Conservation (phyloP, 2,888 invertebrate genomes). For the Drosophila ezoana region DNA sequence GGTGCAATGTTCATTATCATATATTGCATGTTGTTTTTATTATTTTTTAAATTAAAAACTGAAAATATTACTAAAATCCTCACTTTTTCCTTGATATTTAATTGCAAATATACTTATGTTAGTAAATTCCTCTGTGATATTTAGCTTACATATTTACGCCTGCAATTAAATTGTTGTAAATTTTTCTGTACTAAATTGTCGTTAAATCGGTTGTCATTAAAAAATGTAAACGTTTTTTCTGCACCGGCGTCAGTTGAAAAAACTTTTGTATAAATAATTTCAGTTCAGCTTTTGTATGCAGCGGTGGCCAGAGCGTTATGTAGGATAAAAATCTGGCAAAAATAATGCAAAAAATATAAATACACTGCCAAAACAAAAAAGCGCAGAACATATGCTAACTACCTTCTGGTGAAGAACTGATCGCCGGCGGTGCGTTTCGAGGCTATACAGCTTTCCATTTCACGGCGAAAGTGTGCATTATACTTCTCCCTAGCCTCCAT, state of each 20-base stretch:
- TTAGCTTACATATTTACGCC: constrained; percentile 22
- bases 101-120: constrained; percentile 42
- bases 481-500: constrained; percentile 28
- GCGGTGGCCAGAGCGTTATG: constrained; percentile 48
- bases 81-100: neutral
- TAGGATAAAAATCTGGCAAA: constrained; percentile 42
- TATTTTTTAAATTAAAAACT: neutral
- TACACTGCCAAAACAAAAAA: neutral
- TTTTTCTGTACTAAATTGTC: neutral
- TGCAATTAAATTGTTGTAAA: constrained; percentile 17
- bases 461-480: constrained; percentile 28
- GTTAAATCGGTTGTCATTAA: constrained; percentile 47
- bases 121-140: constrained; percentile 3
- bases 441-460: constrained; percentile 30
- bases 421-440: constrained; percentile 17
- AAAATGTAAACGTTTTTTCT: constrained; percentile 43
- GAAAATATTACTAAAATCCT: neutral
- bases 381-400: neutral
- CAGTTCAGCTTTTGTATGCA: constrained; percentile 53
- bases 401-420: constrained; percentile 45
- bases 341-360: neutral
- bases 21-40: too few species aligned
- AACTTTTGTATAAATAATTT: constrained; percentile 33
- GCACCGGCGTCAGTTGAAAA: constrained; percentile 40
- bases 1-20: too few species aligned